Percentiles rank a stretch among this genome's conserved stretches.
Evolutionary conservation across 2,888 invertebrate genomes (phyloP).

Genomic region (Pseudococcus longispinus): DNA sequence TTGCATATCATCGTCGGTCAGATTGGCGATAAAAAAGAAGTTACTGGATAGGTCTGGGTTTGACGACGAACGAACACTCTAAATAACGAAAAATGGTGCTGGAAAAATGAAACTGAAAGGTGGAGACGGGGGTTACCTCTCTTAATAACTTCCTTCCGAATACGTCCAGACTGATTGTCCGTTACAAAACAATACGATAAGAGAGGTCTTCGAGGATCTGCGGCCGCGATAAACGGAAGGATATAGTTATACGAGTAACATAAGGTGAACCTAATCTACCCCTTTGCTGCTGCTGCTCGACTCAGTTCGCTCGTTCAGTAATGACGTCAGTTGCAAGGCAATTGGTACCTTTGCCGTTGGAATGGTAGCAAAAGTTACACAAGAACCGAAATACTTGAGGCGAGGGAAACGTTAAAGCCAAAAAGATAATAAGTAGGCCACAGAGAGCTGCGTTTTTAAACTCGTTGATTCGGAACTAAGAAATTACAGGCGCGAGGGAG

Average conservation of each 20-base stretch:
- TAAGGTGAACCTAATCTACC: slow-evolving; percentile 7
- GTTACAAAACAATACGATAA: slow-evolving; percentile 30
- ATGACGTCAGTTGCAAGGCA: slow-evolving; percentile 52
- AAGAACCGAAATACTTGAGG: neutral
- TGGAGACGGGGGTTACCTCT: neutral
- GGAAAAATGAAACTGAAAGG: neutral
- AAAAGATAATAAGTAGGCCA: slow-evolving; percentile 51
- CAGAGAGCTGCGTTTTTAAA: neutral
- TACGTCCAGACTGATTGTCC: slow-evolving; percentile 38
- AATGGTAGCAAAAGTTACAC: neutral
- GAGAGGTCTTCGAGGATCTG: neutral
- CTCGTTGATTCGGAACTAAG: slow-evolving; percentile 56
- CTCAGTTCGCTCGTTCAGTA: neutral
- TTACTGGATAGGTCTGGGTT: no score
- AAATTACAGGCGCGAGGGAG: slow-evolving; percentile 26
- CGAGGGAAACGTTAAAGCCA: slow-evolving; percentile 8
- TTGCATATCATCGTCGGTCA: neutral
- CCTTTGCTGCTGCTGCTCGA: neutral
- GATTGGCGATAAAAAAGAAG: no score
- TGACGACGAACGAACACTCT: neutral
- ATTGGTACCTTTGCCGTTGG: slow-evolving; percentile 20
- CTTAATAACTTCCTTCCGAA: slow-evolving; percentile 23
- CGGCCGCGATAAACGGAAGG: slow-evolving; percentile 41
- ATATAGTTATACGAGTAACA: slow-evolving; percentile 41
- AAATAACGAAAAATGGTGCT: neutral